phyloP scores from a whole-genome alignment of 2,888 invertebrate genomes.

The Melinaea menophilus region DNA sequence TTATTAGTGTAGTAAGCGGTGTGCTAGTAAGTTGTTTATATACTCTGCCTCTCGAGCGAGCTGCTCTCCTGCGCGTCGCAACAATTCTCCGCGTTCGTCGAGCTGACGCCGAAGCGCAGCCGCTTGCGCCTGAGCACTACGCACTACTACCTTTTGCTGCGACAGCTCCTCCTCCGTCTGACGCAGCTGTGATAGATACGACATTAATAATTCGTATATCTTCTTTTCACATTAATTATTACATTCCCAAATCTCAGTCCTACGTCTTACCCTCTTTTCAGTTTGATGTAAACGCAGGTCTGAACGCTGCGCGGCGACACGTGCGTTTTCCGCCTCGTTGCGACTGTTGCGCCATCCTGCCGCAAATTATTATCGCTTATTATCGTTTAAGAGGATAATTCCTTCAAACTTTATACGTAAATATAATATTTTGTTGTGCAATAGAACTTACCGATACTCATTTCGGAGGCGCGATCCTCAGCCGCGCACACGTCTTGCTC shows the following conservation, averaged over 20 bases:
- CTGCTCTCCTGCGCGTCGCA: neutral
- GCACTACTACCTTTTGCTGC: constrained; percentile 50
- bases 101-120: constrained; percentile 43
- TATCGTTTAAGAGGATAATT: neutral
- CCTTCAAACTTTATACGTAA: no score
- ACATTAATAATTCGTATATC: neutral
- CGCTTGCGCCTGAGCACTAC: constrained; percentile 46
- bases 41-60: constrained; percentile 14
- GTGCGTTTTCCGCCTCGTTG: constrained; percentile 59
- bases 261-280: constrained; percentile 37
- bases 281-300: constrained; percentile 33
- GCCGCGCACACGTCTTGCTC: constrained; percentile 63
- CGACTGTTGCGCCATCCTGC: constrained; percentile 66
- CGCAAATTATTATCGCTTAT: neutral
- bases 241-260: neutral
- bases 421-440: neutral
- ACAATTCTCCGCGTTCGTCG: constrained; percentile 41
- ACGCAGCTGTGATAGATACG: constrained; percentile 40
- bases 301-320: constrained; percentile 42
- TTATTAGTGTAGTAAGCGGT: neutral
- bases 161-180: constrained; percentile 53
- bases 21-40: neutral
- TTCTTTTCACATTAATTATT: neutral
- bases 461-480: constrained; percentile 65
- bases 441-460: constrained; percentile 54